These are phyloP conservation scores for Tauraco erythrolophus DNA, from an alignment of 2,113 vertebrate species.

Conservation along the genomic window DNA sequence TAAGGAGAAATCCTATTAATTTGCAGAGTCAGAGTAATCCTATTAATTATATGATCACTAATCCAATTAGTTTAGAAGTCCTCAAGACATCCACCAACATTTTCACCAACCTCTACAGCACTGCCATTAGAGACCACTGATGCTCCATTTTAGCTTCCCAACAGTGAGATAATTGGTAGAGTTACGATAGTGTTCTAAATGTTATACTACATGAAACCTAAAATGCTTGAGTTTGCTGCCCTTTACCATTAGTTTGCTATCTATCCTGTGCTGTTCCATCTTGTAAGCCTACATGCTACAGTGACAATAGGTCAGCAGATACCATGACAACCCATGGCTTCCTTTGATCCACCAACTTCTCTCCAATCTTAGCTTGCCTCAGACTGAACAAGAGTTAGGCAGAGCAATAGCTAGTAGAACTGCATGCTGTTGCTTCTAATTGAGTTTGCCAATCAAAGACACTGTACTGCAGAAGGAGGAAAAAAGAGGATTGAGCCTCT, in stretches of 20 bases:
- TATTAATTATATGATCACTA: constrained; percentile 51
- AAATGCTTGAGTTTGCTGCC: background rate
- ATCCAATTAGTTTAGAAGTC: constrained; percentile 48
- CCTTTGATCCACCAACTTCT: background rate
- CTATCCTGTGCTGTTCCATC: background rate
- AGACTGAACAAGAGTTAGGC: background rate
- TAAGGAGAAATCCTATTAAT: constrained; percentile 53
- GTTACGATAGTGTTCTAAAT: background rate
- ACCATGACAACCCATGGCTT: background rate
- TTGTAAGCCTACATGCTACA: background rate
- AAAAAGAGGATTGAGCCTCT: background rate
- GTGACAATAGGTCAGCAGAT: background rate
- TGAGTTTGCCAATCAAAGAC: background rate
- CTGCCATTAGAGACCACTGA: background rate
- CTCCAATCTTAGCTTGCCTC: background rate
- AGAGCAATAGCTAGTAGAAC: background rate
- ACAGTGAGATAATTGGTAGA: background rate
- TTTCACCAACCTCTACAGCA: background rate
- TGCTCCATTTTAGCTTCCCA: background rate
- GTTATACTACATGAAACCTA: background rate
- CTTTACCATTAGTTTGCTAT: background rate
- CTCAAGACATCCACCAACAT: background rate
- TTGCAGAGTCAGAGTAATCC: constrained; percentile 18
- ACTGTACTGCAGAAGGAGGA: background rate
- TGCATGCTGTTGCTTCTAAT: background rate